Evolutionary conservation across 2,888 invertebrate genomes (phyloP), one percentile per base, ranked within the genome.

Genomic region (Galerucella calmariensis): DNA sequence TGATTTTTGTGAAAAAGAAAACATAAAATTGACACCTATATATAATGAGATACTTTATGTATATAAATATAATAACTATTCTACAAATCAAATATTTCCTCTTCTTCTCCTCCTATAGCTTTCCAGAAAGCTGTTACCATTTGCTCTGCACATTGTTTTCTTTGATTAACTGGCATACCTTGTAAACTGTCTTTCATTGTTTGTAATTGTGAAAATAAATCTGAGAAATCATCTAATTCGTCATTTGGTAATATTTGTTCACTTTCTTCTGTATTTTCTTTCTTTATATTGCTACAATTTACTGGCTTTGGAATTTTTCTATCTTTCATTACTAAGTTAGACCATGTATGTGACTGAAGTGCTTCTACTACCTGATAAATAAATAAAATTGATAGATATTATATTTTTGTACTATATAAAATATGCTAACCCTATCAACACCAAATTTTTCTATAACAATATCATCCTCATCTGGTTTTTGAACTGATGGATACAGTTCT

Each of bases 101-200:
- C 91, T 76, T 91, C 91, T 84, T 92, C 92, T 20, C 93, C 93
- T 20, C 93, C 93, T 82, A 94, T 92, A 0, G 93, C 92, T 82
- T 90, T 90, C 93, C 93, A 94, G 85, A 94, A 94, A 16, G 92
- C 91, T 76, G 92, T 89, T 1, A 93, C 93, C 84, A 94, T 90
- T 86, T 93, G 90, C 85, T 94, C 94, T 6, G 94, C 94, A 83
- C 92, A 92, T 68, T 90, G 89, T 83, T 91, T 91, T 77, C 93
- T 88, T 82, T 93, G 90, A 75, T 90, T 91, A n/a, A 88, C 87
- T 16, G 92, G 90, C 81, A 94, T 84, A 12, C 89, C 88, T 73
- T 90, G 89, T 12, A 93, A 91, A 84, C 91, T 91, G 78, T 92
- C 91, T 86, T 93, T 93, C 91, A 94, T 92, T 73, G 90, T 88